phyloP scores from a whole-genome alignment of 2,113 vertebrate species.

The Sisor rabdophorus region DNA sequence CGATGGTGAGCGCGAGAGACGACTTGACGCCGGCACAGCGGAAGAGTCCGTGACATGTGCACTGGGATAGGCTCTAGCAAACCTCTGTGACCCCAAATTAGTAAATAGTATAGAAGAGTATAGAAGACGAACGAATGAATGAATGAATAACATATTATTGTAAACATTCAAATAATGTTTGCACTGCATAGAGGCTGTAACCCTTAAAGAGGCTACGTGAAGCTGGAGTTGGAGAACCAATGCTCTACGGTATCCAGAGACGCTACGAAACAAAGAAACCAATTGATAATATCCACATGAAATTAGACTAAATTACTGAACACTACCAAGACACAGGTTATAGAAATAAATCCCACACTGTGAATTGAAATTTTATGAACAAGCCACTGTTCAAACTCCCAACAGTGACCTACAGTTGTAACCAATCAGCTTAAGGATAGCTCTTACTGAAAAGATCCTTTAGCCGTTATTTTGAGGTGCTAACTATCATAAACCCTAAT shows the following conservation, averaged over 20 bases:
- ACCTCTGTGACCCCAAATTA: too few relatives aligned
- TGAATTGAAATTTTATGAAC: not conserved
- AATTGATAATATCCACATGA: not conserved
- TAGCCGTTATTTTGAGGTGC: too few relatives aligned
- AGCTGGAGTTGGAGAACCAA: not conserved
- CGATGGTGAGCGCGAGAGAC: too few relatives aligned
- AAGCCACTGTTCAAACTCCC: not conserved
- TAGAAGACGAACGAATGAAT: too few relatives aligned
- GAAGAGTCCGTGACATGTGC: too few relatives aligned
- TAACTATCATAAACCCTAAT: too few relatives aligned
- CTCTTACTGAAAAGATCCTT: not conserved
- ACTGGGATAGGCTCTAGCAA: too few relatives aligned
- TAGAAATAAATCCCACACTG: not conserved
- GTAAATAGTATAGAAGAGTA: too few relatives aligned
- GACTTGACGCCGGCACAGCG: too few relatives aligned
- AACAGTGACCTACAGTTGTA: not conserved
- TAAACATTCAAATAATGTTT: too few relatives aligned
- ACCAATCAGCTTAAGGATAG: not conserved
- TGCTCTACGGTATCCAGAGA: not conserved
- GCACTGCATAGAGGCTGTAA: not conserved
- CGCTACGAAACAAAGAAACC: not conserved
- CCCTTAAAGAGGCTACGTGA: not conserved
- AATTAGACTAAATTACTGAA: not conserved
- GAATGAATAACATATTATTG: too few relatives aligned
- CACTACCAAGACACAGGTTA: not conserved